These are phyloP conservation scores for Eulemur albifrons DNA, from an alignment of 2,797 vertebrate species.

Conservation along the genomic window DNA sequence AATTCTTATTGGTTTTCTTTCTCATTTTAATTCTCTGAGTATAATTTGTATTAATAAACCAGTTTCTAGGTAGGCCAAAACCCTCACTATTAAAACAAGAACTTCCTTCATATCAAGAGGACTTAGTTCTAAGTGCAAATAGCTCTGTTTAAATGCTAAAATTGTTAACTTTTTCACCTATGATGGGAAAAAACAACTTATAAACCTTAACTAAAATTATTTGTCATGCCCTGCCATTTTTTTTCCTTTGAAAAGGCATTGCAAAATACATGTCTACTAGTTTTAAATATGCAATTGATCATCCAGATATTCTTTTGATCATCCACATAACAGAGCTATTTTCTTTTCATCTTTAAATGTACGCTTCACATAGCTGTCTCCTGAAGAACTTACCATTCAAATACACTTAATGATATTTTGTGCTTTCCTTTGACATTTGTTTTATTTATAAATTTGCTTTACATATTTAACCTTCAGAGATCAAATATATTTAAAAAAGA, in stretches of 20 bases:
- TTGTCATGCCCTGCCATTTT: conserved; percentile 24
- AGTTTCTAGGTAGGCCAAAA: neutral
- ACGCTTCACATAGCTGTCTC: neutral
- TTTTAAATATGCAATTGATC: conserved; percentile 56
- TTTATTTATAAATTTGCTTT: conserved; percentile 59
- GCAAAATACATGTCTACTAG: neutral
- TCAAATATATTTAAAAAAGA: conserved; percentile 31
- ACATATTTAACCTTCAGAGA: conserved; percentile 35
- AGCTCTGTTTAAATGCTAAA: conserved; percentile 2
- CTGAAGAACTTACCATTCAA: neutral
- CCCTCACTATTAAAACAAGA: neutral
- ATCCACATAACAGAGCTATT: conserved; percentile 24
- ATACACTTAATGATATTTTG: conserved; percentile 4
- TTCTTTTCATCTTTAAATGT: conserved; percentile 55
- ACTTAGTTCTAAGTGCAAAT: neutral
- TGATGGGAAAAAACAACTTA: neutral
- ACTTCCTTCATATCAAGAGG: neutral
- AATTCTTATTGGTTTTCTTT: neutral
- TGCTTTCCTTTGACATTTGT: conserved; percentile 38
- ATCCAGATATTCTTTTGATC: conserved; percentile 46
- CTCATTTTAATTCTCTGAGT: neutral
- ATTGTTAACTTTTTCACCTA: neutral
- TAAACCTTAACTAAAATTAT: conserved; percentile 29
- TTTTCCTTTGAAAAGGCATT: conserved; percentile 37
- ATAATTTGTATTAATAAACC: neutral